Base-by-base conservation (phyloP, 2,888 invertebrate genomes). In the Rhodophaea formosa region DNA sequence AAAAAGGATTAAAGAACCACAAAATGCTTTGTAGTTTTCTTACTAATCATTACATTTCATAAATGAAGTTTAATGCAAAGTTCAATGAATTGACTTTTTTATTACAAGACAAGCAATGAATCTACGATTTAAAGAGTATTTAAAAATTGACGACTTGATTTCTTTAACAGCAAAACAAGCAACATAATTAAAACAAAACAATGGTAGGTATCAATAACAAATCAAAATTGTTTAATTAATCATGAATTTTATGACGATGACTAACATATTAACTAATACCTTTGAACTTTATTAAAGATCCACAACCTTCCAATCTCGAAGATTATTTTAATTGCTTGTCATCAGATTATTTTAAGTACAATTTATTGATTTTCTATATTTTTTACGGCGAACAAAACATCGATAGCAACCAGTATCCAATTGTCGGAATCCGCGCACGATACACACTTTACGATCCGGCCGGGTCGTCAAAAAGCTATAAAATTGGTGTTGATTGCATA, bases 301-400 rank as follows among this genome's bases (percentile, higher is more conserved):
- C 39, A 39, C 1, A 39, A 39, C 10, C 39, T 0, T 39, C 35
- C 16, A 35, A 35, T 35, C 51, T 15, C 15, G 16, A 14, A 35
- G 35, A 51, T 51, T 35, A 51, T 12, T 49, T 43, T 51, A 49
- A 49, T 56, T 10, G 30, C 42, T 42, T 56, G 49, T 56, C 56
- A 49, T 15, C 56, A 49, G 12, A 49, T 56, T 30, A 32, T 29
- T 46, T 30, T 15, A 45, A 32, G 32, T 32, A 43, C 14, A 47
- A 56, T 56, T 56, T 56, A 56, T 56, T n/a, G 56, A 29, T 49
- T 49, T 32, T 32, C 5, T n/a, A 32, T 49, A 49, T 49, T 32
- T 49, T 49, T 49, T 49, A 49, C 15, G 49, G 15, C 15, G 14
- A 15, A 16, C 49, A 35, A 51, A 35, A 17, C 16, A 15, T 15